Conservation (phyloP, 2,888 invertebrate genomes). For the Pollenia labialis region DNA sequence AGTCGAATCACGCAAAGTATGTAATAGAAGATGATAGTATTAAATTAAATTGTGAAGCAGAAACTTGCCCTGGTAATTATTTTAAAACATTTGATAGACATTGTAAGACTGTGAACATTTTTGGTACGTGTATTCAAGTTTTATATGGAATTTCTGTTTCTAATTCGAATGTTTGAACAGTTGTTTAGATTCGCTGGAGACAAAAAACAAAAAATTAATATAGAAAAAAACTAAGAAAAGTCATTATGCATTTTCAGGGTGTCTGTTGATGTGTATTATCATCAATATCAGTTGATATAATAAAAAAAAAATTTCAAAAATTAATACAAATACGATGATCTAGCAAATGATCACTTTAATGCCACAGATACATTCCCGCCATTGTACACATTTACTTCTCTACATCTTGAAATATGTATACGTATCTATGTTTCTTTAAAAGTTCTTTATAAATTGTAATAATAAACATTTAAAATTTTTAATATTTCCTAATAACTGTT, state of each 20-base stretch:
- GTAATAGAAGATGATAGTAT: too few relatives aligned
- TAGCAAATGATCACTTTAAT: slow-evolving; percentile 57
- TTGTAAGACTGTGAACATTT: neutral
- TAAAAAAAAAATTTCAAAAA: slow-evolving; percentile 48
- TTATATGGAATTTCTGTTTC: slow-evolving; percentile 22
- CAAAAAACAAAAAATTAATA: slow-evolving; percentile 37
- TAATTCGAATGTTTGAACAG: slow-evolving; percentile 61
- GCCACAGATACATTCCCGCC: slow-evolving; percentile 23
- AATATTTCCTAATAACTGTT: slow-evolving; percentile 33
- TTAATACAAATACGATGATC: slow-evolving; percentile 68
- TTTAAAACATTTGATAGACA: neutral
- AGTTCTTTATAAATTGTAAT: slow-evolving; percentile 49
- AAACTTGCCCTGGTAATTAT: neutral
- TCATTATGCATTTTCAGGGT: slow-evolving; percentile 67
- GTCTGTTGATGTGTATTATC: slow-evolving; percentile 55
- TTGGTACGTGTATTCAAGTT: slow-evolving; percentile 41
- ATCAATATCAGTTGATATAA: slow-evolving; percentile 62
- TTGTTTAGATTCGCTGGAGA: slow-evolving; percentile 49
- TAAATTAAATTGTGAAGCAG: neutral
- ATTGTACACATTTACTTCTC: slow-evolving; percentile 18
- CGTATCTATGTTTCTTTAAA: neutral
- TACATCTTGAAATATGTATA: neutral
- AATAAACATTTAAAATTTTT: slow-evolving; percentile 35
- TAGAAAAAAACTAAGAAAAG: slow-evolving; percentile 55
- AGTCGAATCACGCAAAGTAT: too few relatives aligned